These are phyloP conservation scores for Syndactyla subalaris DNA, from an alignment of 2,797 vertebrate species.

Conservation along the genomic window DNA sequence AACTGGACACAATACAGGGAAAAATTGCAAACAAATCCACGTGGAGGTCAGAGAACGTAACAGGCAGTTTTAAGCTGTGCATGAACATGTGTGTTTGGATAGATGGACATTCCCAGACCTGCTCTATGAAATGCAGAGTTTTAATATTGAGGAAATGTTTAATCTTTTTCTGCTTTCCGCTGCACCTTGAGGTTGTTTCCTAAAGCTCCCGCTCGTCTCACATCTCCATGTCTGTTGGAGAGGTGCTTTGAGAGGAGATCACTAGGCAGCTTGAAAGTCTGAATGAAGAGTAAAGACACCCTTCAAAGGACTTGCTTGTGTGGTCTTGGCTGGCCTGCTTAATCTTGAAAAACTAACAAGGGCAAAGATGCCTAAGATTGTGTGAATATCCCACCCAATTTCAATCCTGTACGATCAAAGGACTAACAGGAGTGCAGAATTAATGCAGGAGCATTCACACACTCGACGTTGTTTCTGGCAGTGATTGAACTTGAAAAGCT, in stretches of 20 bases:
- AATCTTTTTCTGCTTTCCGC: not conserved
- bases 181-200: not conserved
- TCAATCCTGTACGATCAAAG: not conserved
- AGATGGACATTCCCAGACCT: not conserved
- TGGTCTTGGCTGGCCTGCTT: conserved; percentile 24
- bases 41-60: no score
- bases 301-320: conserved; percentile 23
- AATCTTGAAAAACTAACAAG: conserved; percentile 31
- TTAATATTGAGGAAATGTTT: not conserved
- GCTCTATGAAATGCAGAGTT: not conserved
- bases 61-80: no score
- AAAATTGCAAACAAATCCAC: no score
- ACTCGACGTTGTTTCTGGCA: not conserved
- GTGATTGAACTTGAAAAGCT: conserved; percentile 41
- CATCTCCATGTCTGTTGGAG: not conserved
- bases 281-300: not conserved
- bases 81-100: no score
- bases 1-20: no score
- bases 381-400: conserved; percentile 12
- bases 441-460: conserved; percentile 11
- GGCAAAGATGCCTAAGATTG: conserved; percentile 1
- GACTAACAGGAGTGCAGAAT: conserved; percentile 7
- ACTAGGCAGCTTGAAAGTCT: conserved; percentile 11
- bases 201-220: not conserved
- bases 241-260: conserved; percentile 13